Evolutionary conservation across 2,797 vertebrate genomes (phyloP), one percentile per base, ranked within the genome.

Genomic region (Oceanodroma leucorhoa): DNA sequence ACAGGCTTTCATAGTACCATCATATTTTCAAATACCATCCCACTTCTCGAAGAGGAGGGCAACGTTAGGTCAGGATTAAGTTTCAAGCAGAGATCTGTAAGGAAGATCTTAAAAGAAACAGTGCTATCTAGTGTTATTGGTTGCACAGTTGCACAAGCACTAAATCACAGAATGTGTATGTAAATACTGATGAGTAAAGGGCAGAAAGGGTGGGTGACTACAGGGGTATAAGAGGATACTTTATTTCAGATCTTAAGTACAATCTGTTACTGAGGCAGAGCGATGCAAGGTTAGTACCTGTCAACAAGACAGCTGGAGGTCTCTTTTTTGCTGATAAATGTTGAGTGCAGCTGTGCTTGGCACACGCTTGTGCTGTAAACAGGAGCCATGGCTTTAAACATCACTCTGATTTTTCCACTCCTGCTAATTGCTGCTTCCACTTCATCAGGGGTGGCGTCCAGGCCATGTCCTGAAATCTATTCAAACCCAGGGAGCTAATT

Each of bases 331-430:
- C 69, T 93, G 96, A 95, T 93, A 95, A 94, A 95, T 94, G 91
- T 77, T 85, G 69, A 95, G 75, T 86, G 90, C 95, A 96, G 88
- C 95, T 96, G 93, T 90, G 81, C 69, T 94, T 93, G 72, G 78
- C 84, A 94, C 69, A 92, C 60, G 71, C 38, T 55, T 69, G 14
- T 40, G 67, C 55, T 93, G 51, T 86, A 94, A 94, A 94, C 76
- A 91, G 71, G 67, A 96, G 67, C 38, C 29, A 29, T 10, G 55
- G 17, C 19, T 93, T 91, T 93, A 92, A 95, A 91, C 8, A 65
- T 85, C 30, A 48, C 48, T 86, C 48, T 66, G 66, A 79, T 83
- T 80, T 86, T 89, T 73, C 43, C 40, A n/a, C 40, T 94, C 60
- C 61, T 91, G 40, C 41, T 95, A 95, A 95, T 89, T 94, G 62